phyloP scores from a whole-genome alignment of 1,140 invertebrate genomes.

The Brachionus plicatilis region DNA sequence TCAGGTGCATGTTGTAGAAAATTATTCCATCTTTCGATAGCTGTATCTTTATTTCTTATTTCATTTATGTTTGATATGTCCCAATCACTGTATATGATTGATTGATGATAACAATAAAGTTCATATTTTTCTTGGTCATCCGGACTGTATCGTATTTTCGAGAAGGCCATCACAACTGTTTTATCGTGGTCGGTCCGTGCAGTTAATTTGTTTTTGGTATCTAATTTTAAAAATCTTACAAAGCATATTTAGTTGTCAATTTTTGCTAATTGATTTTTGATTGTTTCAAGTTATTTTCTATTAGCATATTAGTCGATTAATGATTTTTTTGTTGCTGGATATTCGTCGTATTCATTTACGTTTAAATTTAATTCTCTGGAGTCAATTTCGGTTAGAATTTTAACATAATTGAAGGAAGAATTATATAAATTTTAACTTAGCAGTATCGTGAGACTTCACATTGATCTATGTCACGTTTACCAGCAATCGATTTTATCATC shows the following conservation, averaged over 20 bases:
- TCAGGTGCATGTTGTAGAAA: neutral
- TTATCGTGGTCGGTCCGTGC: neutral
- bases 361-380: constrained; percentile 7
- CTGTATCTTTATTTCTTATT: neutral
- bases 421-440: neutral
- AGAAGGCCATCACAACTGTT: neutral
- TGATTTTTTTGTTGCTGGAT: constrained; percentile 2
- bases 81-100: neutral
- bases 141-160: constrained; percentile 3
- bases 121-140: neutral
- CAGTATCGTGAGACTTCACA: neutral
- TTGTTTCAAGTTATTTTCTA: neutral
- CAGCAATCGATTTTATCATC: neutral
- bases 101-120: neutral
- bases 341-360: constrained; percentile 1
- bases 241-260: neutral
- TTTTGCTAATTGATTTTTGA: constrained; percentile 8
- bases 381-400: neutral
- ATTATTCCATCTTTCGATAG: neutral
- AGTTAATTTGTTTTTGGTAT: neutral
- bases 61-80: neutral
- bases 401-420: constrained; percentile 14
- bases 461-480: neutral
- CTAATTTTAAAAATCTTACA: neutral
- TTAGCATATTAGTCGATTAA: neutral